Evolutionary conservation across 1,140 invertebrate genomes (phyloP).

Genomic region (Triops longicaudatus): DNA sequence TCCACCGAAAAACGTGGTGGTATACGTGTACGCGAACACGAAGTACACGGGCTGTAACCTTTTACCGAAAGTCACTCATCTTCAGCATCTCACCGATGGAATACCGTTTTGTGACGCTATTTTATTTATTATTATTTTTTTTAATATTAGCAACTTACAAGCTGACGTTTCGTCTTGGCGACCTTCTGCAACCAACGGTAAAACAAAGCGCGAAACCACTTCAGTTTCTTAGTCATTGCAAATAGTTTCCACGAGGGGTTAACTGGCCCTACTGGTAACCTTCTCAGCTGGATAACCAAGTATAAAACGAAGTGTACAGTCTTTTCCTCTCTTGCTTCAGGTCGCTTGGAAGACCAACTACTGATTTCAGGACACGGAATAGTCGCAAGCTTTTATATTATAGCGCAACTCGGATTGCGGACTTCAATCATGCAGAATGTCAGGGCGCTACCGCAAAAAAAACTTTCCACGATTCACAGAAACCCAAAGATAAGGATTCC

Average conservation of each 20-base stretch:
- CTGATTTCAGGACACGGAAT: background rate
- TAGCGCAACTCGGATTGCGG: background rate
- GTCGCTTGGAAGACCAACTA: background rate
- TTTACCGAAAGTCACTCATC: background rate
- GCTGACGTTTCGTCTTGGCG: background rate
- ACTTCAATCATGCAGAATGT: background rate
- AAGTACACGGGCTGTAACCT: background rate
- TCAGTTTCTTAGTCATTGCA: background rate
- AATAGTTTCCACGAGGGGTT: background rate
- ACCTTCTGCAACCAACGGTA: background rate
- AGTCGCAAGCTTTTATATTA: constrained; percentile 3
- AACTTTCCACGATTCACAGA: background rate
- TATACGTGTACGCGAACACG: background rate
- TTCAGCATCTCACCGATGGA: background rate
- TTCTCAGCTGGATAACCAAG: no score
- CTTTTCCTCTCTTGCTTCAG: background rate
- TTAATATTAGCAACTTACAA: background rate
- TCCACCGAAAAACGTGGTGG: background rate
- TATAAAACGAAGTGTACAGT: no score
- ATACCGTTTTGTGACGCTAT: background rate
- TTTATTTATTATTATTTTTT: background rate
- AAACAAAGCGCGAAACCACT: background rate
- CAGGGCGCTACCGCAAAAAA: background rate
- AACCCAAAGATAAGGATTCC: background rate
- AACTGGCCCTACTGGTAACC: no score